phyloP scores from a whole-genome alignment of 2,797 vertebrate genomes.

The Falco columbarius region DNA sequence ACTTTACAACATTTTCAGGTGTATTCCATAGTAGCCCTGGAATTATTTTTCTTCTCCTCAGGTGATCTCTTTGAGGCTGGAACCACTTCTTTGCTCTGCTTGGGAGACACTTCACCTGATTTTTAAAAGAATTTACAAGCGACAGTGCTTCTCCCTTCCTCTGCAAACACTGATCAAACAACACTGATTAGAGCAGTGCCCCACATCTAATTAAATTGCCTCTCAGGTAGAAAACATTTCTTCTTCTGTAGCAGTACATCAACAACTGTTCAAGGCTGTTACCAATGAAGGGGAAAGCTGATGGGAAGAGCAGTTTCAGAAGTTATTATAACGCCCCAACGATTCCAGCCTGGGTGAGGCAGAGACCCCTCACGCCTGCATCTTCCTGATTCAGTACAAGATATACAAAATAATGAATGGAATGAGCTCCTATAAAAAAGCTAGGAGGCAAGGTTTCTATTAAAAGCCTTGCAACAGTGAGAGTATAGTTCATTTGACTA shows the following conservation, averaged over 20 bases:
- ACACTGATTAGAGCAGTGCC: neutral
- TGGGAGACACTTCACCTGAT: neutral
- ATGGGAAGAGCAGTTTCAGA: neutral
- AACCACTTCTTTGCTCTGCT: neutral
- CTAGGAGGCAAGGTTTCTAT: neutral
- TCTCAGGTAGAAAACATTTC: neutral
- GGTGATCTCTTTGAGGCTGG: neutral
- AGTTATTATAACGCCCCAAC: neutral
- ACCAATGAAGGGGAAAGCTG: neutral
- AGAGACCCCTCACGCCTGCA: neutral
- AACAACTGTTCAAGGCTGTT: neutral
- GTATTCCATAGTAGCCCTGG: neutral
- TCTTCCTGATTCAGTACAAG: neutral
- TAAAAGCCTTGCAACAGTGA: neutral
- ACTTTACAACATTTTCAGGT: neutral
- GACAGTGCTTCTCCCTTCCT: neutral
- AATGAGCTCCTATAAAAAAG: neutral
- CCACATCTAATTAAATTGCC: neutral
- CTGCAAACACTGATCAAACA: neutral
- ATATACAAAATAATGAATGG: rapidly evolving
- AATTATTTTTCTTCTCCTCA: neutral
- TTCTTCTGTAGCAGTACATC: neutral
- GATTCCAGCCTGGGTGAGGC: neutral
- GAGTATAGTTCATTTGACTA: neutral
- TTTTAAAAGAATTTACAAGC: neutral